Percentiles rank a stretch among this genome's conserved stretches.
Conservation (phyloP, 2,113 vertebrate species). For the Arvicanthis niloticus region DNA sequence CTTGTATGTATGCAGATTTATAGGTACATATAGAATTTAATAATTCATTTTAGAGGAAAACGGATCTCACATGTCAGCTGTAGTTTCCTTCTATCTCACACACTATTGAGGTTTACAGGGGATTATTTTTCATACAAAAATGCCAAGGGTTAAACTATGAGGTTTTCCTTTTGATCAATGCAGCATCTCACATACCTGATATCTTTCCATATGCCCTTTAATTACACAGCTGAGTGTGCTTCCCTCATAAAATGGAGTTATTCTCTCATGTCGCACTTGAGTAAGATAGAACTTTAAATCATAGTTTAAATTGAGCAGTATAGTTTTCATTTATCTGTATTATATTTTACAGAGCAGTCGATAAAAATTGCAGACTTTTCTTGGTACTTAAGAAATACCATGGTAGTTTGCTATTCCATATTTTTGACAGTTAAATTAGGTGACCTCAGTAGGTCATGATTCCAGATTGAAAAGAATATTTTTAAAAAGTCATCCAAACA, state of each 20-base stretch:
- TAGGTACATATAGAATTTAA: not conserved
- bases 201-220: not conserved
- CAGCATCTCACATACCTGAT: not conserved
- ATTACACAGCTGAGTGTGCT: not conserved
- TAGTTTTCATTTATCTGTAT: not conserved
- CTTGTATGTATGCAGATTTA: not conserved
- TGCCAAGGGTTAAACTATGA: not conserved
- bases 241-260: not conserved
- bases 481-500: not conserved
- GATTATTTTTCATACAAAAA: not conserved
- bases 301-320: not conserved
- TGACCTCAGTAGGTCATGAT: not conserved
- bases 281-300: not conserved
- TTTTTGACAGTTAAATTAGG: not conserved
- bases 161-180: not conserved
- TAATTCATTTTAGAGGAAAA: not conserved
- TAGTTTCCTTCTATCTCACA: too few relatives aligned
- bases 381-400: not conserved
- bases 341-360: not conserved
- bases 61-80: not conserved
- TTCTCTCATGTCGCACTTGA: not conserved
- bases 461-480: not conserved
- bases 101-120: not conserved
- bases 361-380: not conserved
- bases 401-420: not conserved